Evolutionary conservation across 2,113 vertebrate genomes (phyloP), one percentile per base, ranked within the genome.

Genomic region (Phasianus colchicus): DNA sequence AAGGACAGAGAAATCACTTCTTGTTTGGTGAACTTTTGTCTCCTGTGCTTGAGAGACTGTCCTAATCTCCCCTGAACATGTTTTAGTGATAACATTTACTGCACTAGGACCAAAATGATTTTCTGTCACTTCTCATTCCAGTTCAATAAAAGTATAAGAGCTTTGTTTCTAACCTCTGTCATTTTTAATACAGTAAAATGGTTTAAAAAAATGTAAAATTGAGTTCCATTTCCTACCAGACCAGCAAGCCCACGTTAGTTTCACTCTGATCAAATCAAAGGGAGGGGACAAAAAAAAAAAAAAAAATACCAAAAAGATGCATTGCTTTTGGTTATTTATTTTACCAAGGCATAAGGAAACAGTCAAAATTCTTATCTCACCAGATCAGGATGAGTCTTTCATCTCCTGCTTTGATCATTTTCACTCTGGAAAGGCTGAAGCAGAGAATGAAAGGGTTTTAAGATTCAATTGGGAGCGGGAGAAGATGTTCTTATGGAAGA

Each of bases 91-190:
- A 96, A 96, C 97, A 97, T 98, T 97, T 96, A 97, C 97, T 92
- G 96, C 97, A 96, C 95, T 60, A 54, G 95, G 97, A 89, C 97
- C 97, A 98, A 96, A 98, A 98, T 88, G 98, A 98, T 98, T 98
- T 98, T 96, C 97, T 98, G 97, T 97, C 98, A 97, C 97, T 97
- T 97, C 97, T 95, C 96, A 98, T 98, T 98, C 97, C 96, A 94
- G 90, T 88, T 98, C 98, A 96, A 75, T 84, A 96, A 95, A 97
- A 97, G 97, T 96, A 67, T 95, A 97, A 96, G 96, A 96, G 94
- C 97, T 98, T 97, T 97, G 96, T 95, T 97, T 97, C 97, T 98
- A 98, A 98, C 97, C 98, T 97, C 98, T 98, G 98, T 98, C 98
- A 98, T 98, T 98, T 97, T 94, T 97, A 98, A 98, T 98, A 97